Percentiles rank a stretch among this genome's conserved stretches.
Evolutionary conservation across 1,140 invertebrate species (phyloP).

Genomic region (Drosophila erecta): DNA sequence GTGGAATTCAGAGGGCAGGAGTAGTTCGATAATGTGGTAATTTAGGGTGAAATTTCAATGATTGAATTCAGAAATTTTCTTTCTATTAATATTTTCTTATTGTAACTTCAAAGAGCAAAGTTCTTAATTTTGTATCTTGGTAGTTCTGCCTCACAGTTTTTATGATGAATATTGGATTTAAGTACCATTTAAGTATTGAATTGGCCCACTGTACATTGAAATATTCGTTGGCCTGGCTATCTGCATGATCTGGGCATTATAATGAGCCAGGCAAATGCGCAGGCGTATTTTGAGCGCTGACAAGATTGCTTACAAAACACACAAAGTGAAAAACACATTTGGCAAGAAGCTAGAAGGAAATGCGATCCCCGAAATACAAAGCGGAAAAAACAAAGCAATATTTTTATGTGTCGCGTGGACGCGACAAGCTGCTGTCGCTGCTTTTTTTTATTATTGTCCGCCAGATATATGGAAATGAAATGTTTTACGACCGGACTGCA

Average conservation of each 20-base stretch:
- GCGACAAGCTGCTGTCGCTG: conserved; percentile 36
- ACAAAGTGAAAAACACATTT: conserved; percentile 47
- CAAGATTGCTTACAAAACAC: conserved; percentile 47
- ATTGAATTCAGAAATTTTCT: too few relatives aligned
- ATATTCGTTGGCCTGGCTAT: conserved; percentile 28
- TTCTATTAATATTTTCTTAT: too few relatives aligned
- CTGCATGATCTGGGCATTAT: conserved; percentile 40
- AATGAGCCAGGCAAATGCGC: conserved; percentile 42
- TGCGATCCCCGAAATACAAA: conserved; percentile 9
- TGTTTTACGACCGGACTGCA: conserved; percentile 51
- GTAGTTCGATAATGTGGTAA: too few relatives aligned
- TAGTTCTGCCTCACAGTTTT: too few relatives aligned
- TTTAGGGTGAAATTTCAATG: too few relatives aligned
- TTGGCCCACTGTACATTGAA: conserved; percentile 13
- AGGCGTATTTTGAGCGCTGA: conserved; percentile 49
- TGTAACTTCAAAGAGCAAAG: too few relatives aligned
- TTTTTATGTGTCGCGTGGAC: conserved; percentile 37
- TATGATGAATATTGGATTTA: not conserved
- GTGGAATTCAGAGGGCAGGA: not conserved
- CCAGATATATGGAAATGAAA: conserved; percentile 49
- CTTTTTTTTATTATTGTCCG: conserved; percentile 12
- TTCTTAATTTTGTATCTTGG: too few relatives aligned
- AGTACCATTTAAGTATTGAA: too few relatives aligned
- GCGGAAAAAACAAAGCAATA: conserved; percentile 37
- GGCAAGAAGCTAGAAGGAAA: conserved; percentile 25